phyloP scores from a whole-genome alignment of 2,113 vertebrate species.

The Saccopteryx bilineata region DNA sequence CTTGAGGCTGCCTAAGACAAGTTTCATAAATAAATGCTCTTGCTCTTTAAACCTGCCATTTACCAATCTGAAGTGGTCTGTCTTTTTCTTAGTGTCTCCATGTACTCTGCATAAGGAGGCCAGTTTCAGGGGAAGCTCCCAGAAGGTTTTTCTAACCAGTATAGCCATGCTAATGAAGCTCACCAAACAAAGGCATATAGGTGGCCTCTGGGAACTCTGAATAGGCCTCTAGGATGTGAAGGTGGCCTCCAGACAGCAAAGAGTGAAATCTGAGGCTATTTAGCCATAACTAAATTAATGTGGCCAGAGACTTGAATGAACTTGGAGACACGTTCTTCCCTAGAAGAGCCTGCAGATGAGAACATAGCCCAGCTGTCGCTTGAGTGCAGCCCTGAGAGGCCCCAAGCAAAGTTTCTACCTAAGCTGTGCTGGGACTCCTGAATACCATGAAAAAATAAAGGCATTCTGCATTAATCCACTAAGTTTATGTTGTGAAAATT shows the following conservation, averaged over 20 bases:
- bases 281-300: neutral
- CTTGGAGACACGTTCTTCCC: neutral
- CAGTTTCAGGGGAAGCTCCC: neutral
- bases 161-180: neutral
- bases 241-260: too few species aligned
- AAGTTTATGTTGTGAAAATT: neutral
- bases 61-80: neutral
- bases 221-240: accelerated
- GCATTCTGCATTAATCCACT: neutral
- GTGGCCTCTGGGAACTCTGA: neutral
- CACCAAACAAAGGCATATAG: accelerated
- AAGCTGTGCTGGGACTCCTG: neutral
- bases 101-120: neutral
- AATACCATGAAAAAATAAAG: neutral
- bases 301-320: neutral
- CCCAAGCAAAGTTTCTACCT: neutral
- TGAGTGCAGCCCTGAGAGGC: neutral
- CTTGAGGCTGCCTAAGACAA: neutral
- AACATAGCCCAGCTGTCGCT: neutral
- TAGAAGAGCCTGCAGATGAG: neutral
- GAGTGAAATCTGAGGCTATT: neutral
- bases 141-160: neutral
- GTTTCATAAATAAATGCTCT: neutral
- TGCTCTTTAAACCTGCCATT: neutral
- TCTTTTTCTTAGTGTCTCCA: neutral